Base-by-base conservation (phyloP, 2,113 vertebrate species). In the Oncorhynchus mykiss region DNA sequence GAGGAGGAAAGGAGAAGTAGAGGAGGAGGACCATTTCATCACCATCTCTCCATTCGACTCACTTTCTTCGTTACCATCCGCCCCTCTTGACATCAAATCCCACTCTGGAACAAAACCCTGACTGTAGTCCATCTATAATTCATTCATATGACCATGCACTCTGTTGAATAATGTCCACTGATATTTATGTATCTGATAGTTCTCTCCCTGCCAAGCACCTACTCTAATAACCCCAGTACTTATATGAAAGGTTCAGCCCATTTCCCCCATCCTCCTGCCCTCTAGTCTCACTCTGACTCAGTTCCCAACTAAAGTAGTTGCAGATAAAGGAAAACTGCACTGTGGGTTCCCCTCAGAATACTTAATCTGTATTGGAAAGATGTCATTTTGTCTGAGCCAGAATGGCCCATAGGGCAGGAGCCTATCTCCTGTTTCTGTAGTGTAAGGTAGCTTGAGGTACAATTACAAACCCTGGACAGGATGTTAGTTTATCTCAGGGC, bases 71-170 rank as follows among this genome's bases (percentile, higher is more conserved):
- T 71, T 77, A 22, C 22, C 22, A n/a, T 25, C 62, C 11, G 3
- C 22, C 22, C 22, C 62, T 22, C 54, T 77, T 75, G 68, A 86
- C 77, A 81, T 70, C 72, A 80, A 83, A 81, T 86, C 73, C 75
- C 67, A 83, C 69, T 79, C 65, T 72, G 51, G 76, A 79, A 76
- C 81, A 84, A 82, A 77, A 82, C 48, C 71, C 70, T 79, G 78
- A 62, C 54, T 76, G 85, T 83, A 74, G 80, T 57, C 70, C 45
- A 82, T 87, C 74, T 84, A 84, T 81, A 87, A 85, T 87, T 82
- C 24, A 86, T 49, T 3, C 49, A 62, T 29, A 48, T 25, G 62
- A 70, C 64, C 74, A 31, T 5, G 22, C 76, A 71, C 45, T 67
- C 64, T 65, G 54, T 54, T 86, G 84, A 88, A 88, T 87, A 85